These are phyloP conservation scores for Tachypleus tridentatus DNA, from an alignment of 1,140 invertebrate species.

Conservation along the genomic window DNA sequence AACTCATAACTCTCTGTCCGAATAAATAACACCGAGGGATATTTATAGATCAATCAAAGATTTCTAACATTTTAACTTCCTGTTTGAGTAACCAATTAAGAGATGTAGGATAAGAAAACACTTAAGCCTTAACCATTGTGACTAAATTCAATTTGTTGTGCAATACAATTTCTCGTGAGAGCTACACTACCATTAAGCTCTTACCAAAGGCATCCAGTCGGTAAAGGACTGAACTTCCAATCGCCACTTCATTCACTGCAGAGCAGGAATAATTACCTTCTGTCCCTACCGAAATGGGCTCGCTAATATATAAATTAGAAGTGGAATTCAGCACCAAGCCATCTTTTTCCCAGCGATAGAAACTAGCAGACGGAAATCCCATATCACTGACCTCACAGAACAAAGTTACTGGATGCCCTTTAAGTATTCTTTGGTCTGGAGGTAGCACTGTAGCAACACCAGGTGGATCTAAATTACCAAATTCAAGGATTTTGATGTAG, in stretches of 20 bases:
- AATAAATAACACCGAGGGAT: too few species aligned
- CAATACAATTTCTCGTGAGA: too few species aligned
- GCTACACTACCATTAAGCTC: too few species aligned
- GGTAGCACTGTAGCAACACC: conserved; percentile 33
- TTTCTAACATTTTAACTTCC: too few species aligned
- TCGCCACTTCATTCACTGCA: conserved; percentile 66
- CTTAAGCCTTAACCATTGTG: too few species aligned
- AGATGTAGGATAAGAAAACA: too few species aligned
- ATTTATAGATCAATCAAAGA: too few species aligned
- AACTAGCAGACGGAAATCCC: conserved; percentile 55
- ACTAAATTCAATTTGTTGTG: too few species aligned
- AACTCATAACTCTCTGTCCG: too few species aligned
- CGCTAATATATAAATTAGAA: conserved; percentile 8
- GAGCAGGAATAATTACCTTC: conserved; percentile 74
- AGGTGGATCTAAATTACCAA: conserved; percentile 47
- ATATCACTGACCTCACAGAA: conserved; percentile 63
- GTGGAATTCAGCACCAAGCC: neutral
- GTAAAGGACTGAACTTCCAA: conserved; percentile 53
- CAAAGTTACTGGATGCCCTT: conserved; percentile 60
- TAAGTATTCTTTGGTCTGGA: conserved; percentile 30
- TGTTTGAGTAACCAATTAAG: too few species aligned
- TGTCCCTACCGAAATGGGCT: conserved; percentile 44
- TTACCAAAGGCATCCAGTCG: conserved; percentile 38
- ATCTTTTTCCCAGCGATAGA: conserved; percentile 19
- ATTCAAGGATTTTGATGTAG: too few species aligned